phyloP scores from a whole-genome alignment of 1,140 invertebrate genomes.

The Orchestia grillus region DNA sequence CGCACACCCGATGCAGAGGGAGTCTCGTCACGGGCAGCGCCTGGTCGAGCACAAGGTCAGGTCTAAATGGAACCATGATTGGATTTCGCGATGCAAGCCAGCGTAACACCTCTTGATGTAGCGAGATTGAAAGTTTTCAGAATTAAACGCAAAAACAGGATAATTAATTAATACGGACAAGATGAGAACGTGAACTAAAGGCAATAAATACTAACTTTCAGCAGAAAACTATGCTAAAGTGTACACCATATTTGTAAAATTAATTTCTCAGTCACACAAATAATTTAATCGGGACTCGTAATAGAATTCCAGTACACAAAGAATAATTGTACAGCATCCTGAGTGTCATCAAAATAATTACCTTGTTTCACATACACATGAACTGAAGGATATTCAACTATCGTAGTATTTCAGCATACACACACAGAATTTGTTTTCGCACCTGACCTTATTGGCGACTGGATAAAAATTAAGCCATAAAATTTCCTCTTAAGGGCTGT shows the following conservation, averaged over 20 bases:
- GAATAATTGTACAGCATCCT: too few species aligned
- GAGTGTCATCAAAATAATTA: too few species aligned
- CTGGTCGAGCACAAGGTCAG: not conserved
- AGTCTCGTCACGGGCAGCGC: not conserved
- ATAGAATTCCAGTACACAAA: not conserved
- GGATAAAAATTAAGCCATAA: too few species aligned
- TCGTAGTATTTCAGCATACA: too few species aligned
- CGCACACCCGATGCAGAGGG: not conserved
- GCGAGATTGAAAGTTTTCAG: not conserved
- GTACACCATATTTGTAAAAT: not conserved
- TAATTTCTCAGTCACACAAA: not conserved
- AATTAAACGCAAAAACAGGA: not conserved
- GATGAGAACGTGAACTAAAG: not conserved
- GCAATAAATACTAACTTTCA: not conserved
- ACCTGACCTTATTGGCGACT: too few species aligned
- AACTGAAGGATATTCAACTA: too few species aligned
- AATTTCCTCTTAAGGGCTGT: too few species aligned
- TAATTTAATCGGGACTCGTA: not conserved
- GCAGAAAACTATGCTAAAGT: not conserved
- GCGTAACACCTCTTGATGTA: constrained; percentile 14
- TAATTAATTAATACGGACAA: not conserved
- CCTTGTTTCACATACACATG: too few species aligned
- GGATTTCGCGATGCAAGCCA: not conserved
- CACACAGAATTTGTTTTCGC: too few species aligned
- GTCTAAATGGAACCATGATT: constrained; percentile 40